Conservation (phyloP, 2,113 vertebrate species). For the Cebus imitator region DNA sequence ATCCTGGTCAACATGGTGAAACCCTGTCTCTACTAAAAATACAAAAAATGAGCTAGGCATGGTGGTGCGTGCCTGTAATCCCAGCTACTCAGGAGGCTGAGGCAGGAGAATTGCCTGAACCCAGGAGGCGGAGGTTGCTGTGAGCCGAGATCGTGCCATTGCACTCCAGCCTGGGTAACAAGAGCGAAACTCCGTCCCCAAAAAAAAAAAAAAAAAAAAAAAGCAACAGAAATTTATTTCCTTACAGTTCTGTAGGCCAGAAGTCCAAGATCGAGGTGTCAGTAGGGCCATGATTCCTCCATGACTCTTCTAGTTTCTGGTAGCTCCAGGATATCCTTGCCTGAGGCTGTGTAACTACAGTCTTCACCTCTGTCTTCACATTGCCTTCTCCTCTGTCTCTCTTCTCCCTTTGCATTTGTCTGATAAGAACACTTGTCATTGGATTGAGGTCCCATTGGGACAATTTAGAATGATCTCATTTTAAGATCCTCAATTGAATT, state of each 20-base stretch:
- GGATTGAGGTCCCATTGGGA: background rate
- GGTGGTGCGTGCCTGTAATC: no score
- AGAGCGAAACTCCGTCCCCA: no score
- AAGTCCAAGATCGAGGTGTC: background rate
- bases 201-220: background rate
- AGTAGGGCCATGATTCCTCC: background rate
- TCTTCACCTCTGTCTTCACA: background rate
- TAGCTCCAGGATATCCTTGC: background rate
- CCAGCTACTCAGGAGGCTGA: no score
- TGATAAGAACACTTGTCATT: background rate
- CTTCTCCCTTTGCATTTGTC: background rate
- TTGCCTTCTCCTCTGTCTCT: background rate
- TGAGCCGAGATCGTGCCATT: no score
- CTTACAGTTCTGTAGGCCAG: background rate
- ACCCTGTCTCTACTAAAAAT: no score
- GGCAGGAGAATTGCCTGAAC: no score
- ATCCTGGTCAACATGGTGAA: no score
- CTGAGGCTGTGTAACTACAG: no score
- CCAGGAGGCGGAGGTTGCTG: no score
- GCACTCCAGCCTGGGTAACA: no score
- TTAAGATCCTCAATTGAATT: background rate
- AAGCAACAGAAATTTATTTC: background rate
- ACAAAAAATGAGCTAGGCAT: no score
- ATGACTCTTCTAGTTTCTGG: background rate
- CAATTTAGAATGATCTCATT: background rate